A percentile compares a stretch with the other conserved stretches of the same genome.
Evolutionary conservation across 2,113 vertebrate species (phyloP).

Genomic region (Aleadryas rufinucha): DNA sequence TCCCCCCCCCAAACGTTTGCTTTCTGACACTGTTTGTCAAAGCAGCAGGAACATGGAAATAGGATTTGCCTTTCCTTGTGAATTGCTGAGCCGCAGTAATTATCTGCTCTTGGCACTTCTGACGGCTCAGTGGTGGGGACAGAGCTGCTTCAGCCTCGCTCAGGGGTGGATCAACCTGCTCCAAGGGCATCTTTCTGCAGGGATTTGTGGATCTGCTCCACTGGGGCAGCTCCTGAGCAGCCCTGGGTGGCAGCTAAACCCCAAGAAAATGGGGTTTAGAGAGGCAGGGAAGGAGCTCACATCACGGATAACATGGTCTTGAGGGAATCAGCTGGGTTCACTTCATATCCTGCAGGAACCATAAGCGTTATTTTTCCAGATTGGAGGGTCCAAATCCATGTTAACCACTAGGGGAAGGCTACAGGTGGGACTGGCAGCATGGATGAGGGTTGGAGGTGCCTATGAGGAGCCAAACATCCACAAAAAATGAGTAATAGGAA

Average conservation of each 20-base stretch:
- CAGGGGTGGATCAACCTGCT: background rate
- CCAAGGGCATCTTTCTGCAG: background rate
- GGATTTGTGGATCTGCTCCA: background rate
- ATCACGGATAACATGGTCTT: background rate
- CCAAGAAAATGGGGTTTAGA: background rate
- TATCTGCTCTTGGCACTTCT: constrained; percentile 37
- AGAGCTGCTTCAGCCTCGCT: background rate
- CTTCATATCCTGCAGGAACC: background rate
- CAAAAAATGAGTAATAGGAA: background rate
- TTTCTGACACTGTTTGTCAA: constrained; percentile 56
- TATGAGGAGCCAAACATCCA: background rate
- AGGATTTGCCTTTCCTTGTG: constrained; percentile 50
- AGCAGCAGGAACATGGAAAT: constrained; percentile 50
- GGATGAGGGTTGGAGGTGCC: background rate
- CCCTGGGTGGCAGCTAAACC: background rate
- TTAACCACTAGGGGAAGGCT: background rate
- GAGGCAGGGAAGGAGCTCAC: background rate
- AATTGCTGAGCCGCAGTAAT: constrained; percentile 16
- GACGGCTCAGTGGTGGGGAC: constrained; percentile 11
- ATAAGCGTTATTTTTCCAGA: background rate
- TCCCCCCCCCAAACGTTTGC: background rate
- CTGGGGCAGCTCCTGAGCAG: background rate
- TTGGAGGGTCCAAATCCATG: background rate
- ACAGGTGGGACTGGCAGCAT: background rate
- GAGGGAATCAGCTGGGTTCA: background rate